Conservation (phyloP, 2,113 vertebrate genomes). For the Centropus bengalensis region DNA sequence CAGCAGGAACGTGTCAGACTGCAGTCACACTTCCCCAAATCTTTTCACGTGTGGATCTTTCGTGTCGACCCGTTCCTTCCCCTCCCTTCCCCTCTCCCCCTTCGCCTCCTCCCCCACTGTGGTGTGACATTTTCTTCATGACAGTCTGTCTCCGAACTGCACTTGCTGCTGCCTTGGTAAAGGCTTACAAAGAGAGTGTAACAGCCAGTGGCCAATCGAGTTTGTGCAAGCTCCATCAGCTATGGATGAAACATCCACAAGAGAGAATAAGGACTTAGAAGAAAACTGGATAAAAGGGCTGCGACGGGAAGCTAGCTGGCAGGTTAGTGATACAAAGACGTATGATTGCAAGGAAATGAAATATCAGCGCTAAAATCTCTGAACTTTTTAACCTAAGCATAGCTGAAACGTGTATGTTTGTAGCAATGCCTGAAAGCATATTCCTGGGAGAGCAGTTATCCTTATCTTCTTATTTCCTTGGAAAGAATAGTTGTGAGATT, state of each 20-base stretch:
- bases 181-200: slow-evolving; percentile 82
- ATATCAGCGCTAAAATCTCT: slow-evolving; percentile 36
- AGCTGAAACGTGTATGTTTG: background rate
- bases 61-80: slow-evolving; percentile 69
- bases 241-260: slow-evolving; percentile 76
- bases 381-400: slow-evolving; percentile 31
- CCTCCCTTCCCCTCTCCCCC: slow-evolving; percentile 1
- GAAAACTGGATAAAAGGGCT: slow-evolving; percentile 80
- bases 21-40: slow-evolving; percentile 43
- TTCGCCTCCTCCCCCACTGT: slow-evolving; percentile 49
- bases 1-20: slow-evolving; percentile 72
- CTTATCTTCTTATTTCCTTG: slow-evolving; percentile 62
- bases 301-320: slow-evolving; percentile 76
- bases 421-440: slow-evolving; percentile 30
- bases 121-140: slow-evolving; percentile 85
- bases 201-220: slow-evolving; percentile 76
- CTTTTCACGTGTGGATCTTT: slow-evolving; percentile 72
- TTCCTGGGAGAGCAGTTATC: slow-evolving; percentile 16
- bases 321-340: slow-evolving; percentile 73
- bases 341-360: slow-evolving; percentile 4
- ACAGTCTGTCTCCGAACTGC: slow-evolving; percentile 82
- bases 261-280: slow-evolving; percentile 77
- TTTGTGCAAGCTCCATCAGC: slow-evolving; percentile 69
- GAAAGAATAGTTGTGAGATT: slow-evolving; percentile 52
- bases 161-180: slow-evolving; percentile 81